These are phyloP conservation scores for Rhabdornis inornatus DNA, from an alignment of 2,113 vertebrate genomes.

Conservation along the genomic window DNA sequence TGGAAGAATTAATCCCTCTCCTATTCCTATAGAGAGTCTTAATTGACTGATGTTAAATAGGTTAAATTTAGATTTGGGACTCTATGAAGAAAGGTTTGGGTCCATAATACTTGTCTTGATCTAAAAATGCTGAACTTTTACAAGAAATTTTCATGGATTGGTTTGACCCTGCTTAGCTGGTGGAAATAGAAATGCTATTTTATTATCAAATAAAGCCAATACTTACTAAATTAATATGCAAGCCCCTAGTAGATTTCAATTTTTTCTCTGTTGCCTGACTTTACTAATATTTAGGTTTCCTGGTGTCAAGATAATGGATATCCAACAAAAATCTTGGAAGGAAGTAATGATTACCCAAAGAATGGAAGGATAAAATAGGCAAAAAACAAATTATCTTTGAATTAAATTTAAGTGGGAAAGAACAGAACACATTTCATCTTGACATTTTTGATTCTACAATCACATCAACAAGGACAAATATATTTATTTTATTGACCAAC, in stretches of 20 bases:
- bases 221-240: neutral
- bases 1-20: neutral
- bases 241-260: neutral
- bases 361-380: neutral
- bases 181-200: neutral
- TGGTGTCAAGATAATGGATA: neutral
- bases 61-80: neutral
- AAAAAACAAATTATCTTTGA: neutral
- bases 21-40: neutral
- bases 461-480: neutral
- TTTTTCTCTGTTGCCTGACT: neutral
- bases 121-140: neutral
- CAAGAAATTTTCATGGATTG: neutral
- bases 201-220: neutral
- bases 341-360: neutral
- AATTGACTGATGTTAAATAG: neutral
- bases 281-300: neutral
- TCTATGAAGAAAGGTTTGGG: neutral
- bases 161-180: neutral
- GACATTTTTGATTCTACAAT: neutral
- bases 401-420: neutral
- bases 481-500: neutral
- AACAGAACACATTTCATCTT: neutral
- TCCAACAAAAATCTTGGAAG: neutral
- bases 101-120: neutral